These are phyloP conservation scores for Phalacrocorax carbo DNA, from an alignment of 2,113 vertebrate genomes.

Conservation along the genomic window DNA sequence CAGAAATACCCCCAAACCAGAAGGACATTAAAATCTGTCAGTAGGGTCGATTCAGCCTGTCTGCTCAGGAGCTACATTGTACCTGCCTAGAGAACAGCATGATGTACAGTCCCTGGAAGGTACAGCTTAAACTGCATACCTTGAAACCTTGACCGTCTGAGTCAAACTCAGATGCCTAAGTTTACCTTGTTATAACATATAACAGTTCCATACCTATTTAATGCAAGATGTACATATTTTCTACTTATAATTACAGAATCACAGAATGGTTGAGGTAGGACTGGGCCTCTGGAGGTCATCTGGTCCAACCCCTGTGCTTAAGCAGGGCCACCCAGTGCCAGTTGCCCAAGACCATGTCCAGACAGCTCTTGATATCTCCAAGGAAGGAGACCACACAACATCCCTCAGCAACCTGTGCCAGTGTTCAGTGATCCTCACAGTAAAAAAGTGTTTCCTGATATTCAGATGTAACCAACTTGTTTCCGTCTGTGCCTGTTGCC, in stretches of 20 bases:
- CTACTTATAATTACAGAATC: neutral
- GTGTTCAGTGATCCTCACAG: neutral
- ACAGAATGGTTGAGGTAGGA: neutral
- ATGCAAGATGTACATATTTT: neutral
- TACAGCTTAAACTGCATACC: neutral
- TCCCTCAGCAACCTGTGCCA: neutral
- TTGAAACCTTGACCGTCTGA: neutral
- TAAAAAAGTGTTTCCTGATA: neutral
- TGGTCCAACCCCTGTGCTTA: neutral
- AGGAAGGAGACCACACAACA: neutral
- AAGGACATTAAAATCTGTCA: neutral
- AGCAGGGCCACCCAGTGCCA: neutral
- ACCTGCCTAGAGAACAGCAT: neutral
- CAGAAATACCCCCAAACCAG: neutral
- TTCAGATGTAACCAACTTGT: neutral
- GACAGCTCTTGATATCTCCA: neutral
- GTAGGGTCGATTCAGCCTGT: neutral
- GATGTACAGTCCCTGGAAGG: neutral
- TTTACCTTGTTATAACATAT: neutral
- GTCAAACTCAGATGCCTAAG: neutral
- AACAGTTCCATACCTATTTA: neutral
- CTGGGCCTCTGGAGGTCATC: neutral
- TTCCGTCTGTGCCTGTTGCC: neutral
- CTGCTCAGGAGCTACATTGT: neutral
- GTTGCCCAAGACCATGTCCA: neutral